These are phyloP conservation scores for Miltochrista miniata DNA, from an alignment of 2,888 invertebrate genomes.

Conservation along the genomic window DNA sequence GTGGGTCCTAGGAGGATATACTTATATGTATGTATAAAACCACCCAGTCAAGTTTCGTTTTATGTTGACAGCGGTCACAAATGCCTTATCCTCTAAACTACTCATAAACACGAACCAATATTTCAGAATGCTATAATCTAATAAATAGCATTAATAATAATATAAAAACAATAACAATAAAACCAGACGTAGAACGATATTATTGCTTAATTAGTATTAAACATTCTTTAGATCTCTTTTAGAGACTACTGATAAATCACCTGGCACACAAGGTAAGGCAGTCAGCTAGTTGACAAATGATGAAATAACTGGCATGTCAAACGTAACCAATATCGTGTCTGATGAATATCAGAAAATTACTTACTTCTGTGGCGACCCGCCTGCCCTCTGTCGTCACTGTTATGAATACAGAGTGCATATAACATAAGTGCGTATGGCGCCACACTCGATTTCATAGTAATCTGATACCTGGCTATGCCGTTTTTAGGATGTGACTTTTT, in stretches of 20 bases:
- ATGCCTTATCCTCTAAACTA: neutral
- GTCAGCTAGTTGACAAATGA: slow-evolving; percentile 66
- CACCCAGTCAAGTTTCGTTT: too few species aligned
- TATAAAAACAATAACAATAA: too few species aligned
- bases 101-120: neutral
- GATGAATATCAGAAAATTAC: slow-evolving; percentile 80
- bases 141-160: neutral
- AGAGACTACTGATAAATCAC: slow-evolving; percentile 19
- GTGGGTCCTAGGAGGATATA: too few species aligned
- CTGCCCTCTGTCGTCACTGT: slow-evolving; percentile 60
- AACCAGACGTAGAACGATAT: neutral
- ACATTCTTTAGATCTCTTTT: slow-evolving; percentile 15
- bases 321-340: slow-evolving; percentile 73
- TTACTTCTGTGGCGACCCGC: slow-evolving; percentile 70
- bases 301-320: slow-evolving; percentile 77
- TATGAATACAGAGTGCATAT: slow-evolving; percentile 47
- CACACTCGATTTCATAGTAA: slow-evolving; percentile 46
- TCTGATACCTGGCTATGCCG: slow-evolving; percentile 42
- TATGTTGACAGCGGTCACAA: neutral
- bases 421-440: slow-evolving; percentile 20
- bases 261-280: slow-evolving; percentile 15
- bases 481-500: too few species aligned
- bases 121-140: neutral
- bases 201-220: slow-evolving; percentile 12
- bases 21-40: too few species aligned